These are phyloP conservation scores for Apodemia mormo DNA, from an alignment of 2,888 invertebrate genomes.

Conservation along the genomic window DNA sequence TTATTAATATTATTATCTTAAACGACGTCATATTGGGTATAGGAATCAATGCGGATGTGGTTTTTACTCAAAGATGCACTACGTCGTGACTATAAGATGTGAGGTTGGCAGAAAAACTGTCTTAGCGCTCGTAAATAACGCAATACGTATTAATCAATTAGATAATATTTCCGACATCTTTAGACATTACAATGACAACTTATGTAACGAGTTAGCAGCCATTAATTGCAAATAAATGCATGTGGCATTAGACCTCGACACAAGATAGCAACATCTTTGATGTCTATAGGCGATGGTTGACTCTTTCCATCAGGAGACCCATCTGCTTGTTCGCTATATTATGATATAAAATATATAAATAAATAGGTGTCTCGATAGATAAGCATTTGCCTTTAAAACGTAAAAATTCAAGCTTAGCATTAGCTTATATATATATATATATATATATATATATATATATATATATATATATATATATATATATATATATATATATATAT, in stretches of 20 bases:
- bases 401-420: too few species aligned
- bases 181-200: constrained; percentile 4
- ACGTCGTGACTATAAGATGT: not conserved
- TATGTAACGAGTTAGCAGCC: not conserved
- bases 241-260: too few species aligned
- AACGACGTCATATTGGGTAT: not conserved
- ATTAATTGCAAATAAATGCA: not conserved
- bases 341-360: too few species aligned
- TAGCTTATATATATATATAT: too few species aligned
- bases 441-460: too few species aligned
- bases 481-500: too few species aligned
- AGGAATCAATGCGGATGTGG: constrained; percentile 2
- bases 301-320: too few species aligned
- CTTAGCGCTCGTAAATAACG: not conserved
- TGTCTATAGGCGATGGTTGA: too few species aligned
- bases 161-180: constrained; percentile 26
- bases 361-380: not conserved
- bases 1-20: not conserved
- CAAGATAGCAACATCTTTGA: too few species aligned
- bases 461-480: too few species aligned
- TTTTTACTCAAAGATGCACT: constrained; percentile 2
- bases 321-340: too few species aligned
- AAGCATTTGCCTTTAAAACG: not conserved
- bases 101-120: constrained; percentile 3
- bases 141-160: constrained; percentile 21